These are phyloP conservation scores for Lepidochrysops patricia DNA, from an alignment of 2,888 invertebrate genomes.

Conservation along the genomic window DNA sequence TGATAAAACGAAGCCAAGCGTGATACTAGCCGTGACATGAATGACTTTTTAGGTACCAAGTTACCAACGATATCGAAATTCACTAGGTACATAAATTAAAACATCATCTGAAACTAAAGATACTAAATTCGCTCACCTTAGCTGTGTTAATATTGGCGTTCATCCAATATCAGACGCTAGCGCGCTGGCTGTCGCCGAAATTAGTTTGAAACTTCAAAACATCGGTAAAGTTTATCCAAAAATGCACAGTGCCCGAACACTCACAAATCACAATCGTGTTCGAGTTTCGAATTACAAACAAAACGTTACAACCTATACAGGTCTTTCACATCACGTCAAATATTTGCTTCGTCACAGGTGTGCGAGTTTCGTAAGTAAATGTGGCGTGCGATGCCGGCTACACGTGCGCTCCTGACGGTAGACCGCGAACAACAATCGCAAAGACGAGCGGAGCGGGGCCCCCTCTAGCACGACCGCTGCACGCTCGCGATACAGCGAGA, in stretches of 20 bases:
- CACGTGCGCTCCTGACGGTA: slow-evolving; percentile 65
- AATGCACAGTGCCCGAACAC: slow-evolving; percentile 41
- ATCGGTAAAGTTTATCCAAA: slow-evolving; percentile 40
- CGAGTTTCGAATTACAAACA: slow-evolving; percentile 37
- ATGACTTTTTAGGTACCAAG: neutral
- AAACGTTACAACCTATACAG: slow-evolving; percentile 44
- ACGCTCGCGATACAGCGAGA: slow-evolving; percentile 59
- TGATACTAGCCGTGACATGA: neutral
- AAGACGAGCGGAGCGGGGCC: slow-evolving; percentile 31
- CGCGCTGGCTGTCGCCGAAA: slow-evolving; percentile 64
- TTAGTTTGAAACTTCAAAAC: slow-evolving; percentile 44
- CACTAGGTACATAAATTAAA: neutral
- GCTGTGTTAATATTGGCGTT: slow-evolving; percentile 65
- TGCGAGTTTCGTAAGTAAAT: slow-evolving; percentile 42
- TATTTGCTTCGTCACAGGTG: slow-evolving; percentile 65
- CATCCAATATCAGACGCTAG: slow-evolving; percentile 63
- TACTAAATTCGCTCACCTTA: slow-evolving; percentile 53
- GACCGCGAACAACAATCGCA: slow-evolving; percentile 58
- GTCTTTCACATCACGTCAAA: slow-evolving; percentile 65
- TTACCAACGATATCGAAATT: neutral
- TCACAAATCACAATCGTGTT: slow-evolving; percentile 45
- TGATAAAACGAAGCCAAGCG: neutral
- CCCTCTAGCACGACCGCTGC: slow-evolving; percentile 48
- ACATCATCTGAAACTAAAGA: slow-evolving; percentile 6
- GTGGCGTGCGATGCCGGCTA: slow-evolving; percentile 40